Evolutionary conservation across 2,888 invertebrate genomes (phyloP), one percentile per base, ranked within the genome.

Genomic region (Drosophila rubida): DNA sequence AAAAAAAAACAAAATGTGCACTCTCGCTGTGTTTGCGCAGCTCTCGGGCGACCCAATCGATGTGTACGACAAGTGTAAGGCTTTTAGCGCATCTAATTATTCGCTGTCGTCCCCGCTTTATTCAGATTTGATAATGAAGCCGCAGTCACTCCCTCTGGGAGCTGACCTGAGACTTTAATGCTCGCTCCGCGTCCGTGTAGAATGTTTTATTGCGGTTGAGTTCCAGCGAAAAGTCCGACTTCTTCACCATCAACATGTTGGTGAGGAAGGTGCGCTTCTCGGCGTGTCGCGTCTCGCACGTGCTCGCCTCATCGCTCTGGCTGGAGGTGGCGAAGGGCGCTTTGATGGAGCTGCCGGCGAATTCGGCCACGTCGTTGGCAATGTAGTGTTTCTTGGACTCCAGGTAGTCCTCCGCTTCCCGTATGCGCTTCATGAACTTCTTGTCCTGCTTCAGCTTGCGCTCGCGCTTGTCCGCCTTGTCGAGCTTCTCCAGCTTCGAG

Each of bases 1-100:
- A n/a, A n/a, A n/a, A n/a, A n/a, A n/a, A n/a, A n/a, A n/a, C n/a
- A 70, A 65, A 80, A 32, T 78, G 80, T 77, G 74, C 79, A 87
- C 75, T 84, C 77, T 67, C 69, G 69, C 60, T 65, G 67, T 84
- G 87, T 80, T 80, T 76, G 70, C 62, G 45, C 59, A 84, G 67
- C 72, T 65, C 60, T 80, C 51, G 49, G 49, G 27, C 11, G 14
- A 51, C 55, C 25, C 39, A 42, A 41, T 27, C 7, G 27, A 50
- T 23, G n/a, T 25, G 37, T n/a, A n/a, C n/a, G 23, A 35, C 23
- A 14, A 22, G 9, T n/a, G 27, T 16, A 32, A 41, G n/a, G 32
- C 11, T 32, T 32, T 32, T 32, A 32, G 32, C 45, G 19, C 27
- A 23, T 32, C 19, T 23, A 46, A 60, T 13, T 49, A 23, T n/a